Evolutionary conservation across 2,113 vertebrate species (phyloP), one percentile per base, ranked within the genome.

Genomic region (Acinonyx jubatus): DNA sequence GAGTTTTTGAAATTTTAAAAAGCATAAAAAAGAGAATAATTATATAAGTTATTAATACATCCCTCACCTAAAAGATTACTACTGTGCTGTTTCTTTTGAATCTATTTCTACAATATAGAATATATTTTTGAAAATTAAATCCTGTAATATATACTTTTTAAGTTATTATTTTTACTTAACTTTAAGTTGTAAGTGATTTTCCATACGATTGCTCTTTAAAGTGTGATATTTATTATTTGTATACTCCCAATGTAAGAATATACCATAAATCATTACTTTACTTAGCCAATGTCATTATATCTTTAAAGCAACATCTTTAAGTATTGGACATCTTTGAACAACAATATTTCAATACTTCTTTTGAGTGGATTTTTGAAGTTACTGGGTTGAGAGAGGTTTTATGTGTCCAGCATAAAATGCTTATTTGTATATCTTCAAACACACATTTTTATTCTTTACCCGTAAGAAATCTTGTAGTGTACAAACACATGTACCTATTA

Each of bases 381-480:
- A 48, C 4, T 66, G 7, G 19, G 25, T 68, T 11, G 4, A 41
- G 48, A 68, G 48, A 18, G 48, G 55, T n/a, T 88, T 91, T 61
- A 82, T 2, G 25, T 76, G 7, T 13, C 25, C 19, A 57, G 45
- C 10, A 45, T 80, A 73, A 91, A 65, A 45, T 81, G 31, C 52
- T 96, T 45, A 82, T 87, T 81, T 74, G 8, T 81, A 57, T 69
- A 41, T 81, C 25, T 96, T n/a, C 90, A 94, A 78, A 71, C 50
- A 69, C 5, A 79, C 33, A 41, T 45, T 93, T 79, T 90, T 80
- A 69, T 73, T 65, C 36, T 68, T 33, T 36, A 80, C n/a, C 8
- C 4, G 1, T 38, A 89, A 52, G 4, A 18, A 45, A 52, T 68
- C 23, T 66, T 7, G 38, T 61, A 84, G 27, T 38, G 33, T 89